Evolutionary conservation across 2,113 vertebrate species (phyloP).

Genomic region (Psittacus erithacus): DNA sequence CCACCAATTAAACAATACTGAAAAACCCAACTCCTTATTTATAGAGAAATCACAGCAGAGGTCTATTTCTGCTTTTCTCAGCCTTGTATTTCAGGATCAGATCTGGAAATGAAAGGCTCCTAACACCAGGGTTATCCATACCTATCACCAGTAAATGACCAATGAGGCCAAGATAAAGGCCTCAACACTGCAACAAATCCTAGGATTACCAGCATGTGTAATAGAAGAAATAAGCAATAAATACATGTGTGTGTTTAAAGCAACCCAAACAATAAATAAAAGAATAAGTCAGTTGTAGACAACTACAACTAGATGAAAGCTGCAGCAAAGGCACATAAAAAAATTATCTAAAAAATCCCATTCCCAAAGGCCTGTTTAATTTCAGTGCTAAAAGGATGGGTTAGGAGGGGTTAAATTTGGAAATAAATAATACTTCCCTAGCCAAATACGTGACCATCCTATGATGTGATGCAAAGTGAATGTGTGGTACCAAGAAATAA

Average conservation of each 20-base stretch:
- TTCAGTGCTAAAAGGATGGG: not conserved
- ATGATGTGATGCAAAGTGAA: not conserved
- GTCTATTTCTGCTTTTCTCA: conserved; percentile 7
- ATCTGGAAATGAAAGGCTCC: not conserved
- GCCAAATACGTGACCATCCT: rapidly evolving
- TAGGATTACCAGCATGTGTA: not conserved
- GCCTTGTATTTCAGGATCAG: conserved; percentile 9
- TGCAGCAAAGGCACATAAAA: not conserved
- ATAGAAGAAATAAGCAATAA: not conserved
- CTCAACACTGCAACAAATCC: not conserved
- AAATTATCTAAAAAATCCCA: not conserved
- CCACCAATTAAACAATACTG: conserved; percentile 28
- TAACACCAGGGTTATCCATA: not conserved
- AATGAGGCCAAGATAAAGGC: not conserved
- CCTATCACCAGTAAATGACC: not conserved
- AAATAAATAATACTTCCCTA: not conserved
- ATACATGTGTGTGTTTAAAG: rapidly evolving
- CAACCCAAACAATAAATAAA: not conserved
- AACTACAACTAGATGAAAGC: not conserved
- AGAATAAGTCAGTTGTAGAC: not conserved
- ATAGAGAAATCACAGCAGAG: conserved; percentile 17
- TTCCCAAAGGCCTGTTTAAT: not conserved
- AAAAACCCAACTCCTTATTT: conserved; percentile 16
- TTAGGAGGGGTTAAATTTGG: not conserved
- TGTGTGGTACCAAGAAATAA: not conserved